Base-by-base conservation (phyloP, 92 coral and sea anemone genomes). In the Palythoa grandiflora region DNA sequence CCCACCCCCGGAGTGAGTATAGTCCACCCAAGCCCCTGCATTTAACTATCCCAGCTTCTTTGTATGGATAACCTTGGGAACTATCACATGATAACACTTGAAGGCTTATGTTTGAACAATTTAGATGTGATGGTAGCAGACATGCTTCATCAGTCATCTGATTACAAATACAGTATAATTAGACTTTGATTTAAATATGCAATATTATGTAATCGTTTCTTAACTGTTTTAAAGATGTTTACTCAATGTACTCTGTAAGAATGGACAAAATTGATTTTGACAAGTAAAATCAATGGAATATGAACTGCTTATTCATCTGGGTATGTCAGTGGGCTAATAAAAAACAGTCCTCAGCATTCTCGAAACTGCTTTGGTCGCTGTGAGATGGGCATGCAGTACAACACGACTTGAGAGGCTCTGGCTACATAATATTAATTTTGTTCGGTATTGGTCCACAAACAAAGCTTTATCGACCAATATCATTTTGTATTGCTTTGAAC, bases 261-360 rank as follows among this genome's bases (percentile, higher is more conserved):
- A 95, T 94, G 83, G 98, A 96, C 91, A 92, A 96, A 70, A 78
- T 96, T 85, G 95, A 94, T 88, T 96, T 96, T 93, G 98, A 96
- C 55, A 89, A 96, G 47, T 93, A 51, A 88, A 79, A 39, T 39
- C 28, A 48, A n/a, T 4, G 2, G 5, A 71, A 80, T 71, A 12
- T 70, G 40, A 28, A 70, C 40, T 37, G 74, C 2, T 1, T 20
- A 36, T 70, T 19, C 44, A 28, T 17, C 66, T 21, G 15, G 52
- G 6, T 2, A 9, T 20, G 35, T 70, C 35, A 70, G 8, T 28
- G 74, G n/a, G 8, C 74, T 13, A 10, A 20, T 12, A 68, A 28
- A 44, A 44, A 44, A 44, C 12, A 37, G 4, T 15, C 21, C 74
- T 70, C 15, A 2, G 21, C 74, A 70, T 11, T 37, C 7, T 65